phyloP scores from a whole-genome alignment of 2,888 invertebrate species.

The Bhutanitis thaidina region DNA sequence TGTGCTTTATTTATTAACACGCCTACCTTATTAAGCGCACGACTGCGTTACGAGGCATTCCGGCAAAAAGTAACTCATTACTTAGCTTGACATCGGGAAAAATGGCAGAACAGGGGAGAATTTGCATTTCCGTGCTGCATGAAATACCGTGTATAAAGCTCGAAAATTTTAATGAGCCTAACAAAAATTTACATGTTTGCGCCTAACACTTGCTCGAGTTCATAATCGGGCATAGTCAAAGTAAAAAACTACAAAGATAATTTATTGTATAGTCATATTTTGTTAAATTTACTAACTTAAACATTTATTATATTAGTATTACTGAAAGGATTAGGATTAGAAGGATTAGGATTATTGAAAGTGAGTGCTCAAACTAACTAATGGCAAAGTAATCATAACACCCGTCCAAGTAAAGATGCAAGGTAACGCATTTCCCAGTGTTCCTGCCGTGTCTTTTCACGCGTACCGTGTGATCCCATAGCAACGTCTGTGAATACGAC shows the following conservation, averaged over 20 bases:
- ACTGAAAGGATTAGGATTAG: too few relatives aligned
- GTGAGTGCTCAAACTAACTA: too few relatives aligned
- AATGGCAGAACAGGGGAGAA: conserved; percentile 41
- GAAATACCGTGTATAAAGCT: conserved; percentile 59
- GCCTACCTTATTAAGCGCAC: conserved; percentile 30
- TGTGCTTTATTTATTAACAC: conserved; percentile 11
- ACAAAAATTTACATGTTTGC: conserved; percentile 53
- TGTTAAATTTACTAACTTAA: too few relatives aligned
- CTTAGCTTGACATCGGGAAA: conserved; percentile 59
- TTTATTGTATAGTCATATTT: too few relatives aligned
- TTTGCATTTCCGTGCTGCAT: conserved; percentile 75
- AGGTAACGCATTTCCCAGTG: too few relatives aligned
- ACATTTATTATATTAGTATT: too few relatives aligned
- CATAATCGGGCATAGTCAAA: background rate
- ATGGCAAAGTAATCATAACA: too few relatives aligned
- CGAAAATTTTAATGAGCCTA: conserved; percentile 65
- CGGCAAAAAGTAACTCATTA: conserved; percentile 45
- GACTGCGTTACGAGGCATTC: conserved; percentile 15
- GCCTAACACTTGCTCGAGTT: conserved; percentile 19
- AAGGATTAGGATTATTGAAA: too few relatives aligned
- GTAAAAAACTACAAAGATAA: background rate
- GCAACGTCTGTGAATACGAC: too few relatives aligned
- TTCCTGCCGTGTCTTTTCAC: too few relatives aligned
- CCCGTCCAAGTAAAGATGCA: too few relatives aligned
- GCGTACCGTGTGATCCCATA: too few relatives aligned